phyloP scores from a whole-genome alignment of 92 coral and sea anemone species.

The Parazoanthus darwini region DNA sequence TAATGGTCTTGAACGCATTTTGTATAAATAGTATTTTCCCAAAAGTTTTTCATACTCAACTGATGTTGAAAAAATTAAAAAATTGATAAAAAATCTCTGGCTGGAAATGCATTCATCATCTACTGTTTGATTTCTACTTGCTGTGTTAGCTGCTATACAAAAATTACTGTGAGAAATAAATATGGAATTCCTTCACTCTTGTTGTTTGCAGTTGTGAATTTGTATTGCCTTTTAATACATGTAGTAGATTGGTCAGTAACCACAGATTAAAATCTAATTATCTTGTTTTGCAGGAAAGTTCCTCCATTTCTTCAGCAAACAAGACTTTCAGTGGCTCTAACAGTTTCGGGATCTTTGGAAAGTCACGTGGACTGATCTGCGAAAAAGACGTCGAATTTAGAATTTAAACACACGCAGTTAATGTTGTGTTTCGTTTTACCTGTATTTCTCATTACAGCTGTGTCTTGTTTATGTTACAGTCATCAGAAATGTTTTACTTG shows the following conservation, averaged over 20 bases:
- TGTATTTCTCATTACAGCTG: not conserved
- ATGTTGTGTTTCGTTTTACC: not conserved
- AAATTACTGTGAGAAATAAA: not conserved
- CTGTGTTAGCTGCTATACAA: no score
- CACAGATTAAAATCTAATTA: not conserved
- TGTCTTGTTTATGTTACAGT: not conserved
- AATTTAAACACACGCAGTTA: not conserved
- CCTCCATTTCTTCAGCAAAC: conserved; percentile 85
- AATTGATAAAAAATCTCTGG: not conserved
- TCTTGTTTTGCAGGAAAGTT: conserved; percentile 56
- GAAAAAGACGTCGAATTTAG: not conserved
- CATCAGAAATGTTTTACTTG: not conserved
- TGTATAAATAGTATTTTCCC: not conserved
- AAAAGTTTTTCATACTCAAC: no score
- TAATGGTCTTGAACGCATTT: not conserved
- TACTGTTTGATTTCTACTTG: not conserved
- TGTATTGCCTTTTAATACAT: not conserved
- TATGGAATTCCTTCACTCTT: not conserved
- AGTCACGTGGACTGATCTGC: conserved; percentile 64
- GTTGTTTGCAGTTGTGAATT: not conserved
- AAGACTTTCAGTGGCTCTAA: conserved; percentile 72
- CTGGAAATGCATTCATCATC: not conserved
- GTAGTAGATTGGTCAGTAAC: not conserved
- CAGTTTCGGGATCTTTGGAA: conserved; percentile 70
- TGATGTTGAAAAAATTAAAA: not conserved